Evolutionary conservation across 2,113 vertebrate species (phyloP).

Genomic region (Scomber scombrus): DNA sequence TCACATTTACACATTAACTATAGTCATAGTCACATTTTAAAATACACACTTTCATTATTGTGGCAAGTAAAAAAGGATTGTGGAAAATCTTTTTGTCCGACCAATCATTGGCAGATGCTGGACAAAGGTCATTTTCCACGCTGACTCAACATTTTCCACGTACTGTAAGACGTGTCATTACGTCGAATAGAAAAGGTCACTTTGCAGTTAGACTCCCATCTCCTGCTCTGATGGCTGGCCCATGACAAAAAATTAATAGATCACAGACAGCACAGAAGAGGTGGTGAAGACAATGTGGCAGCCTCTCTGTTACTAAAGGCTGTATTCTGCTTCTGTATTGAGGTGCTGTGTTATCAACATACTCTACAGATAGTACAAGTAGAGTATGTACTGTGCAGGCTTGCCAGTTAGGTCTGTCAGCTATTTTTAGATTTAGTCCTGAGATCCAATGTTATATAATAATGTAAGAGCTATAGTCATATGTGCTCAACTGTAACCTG

Average conservation of each 20-base stretch:
- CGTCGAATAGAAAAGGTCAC: constrained; percentile 26
- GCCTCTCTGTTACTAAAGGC: constrained; percentile 3
- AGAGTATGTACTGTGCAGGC: neutral
- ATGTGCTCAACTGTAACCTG: no score
- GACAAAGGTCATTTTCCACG: constrained; percentile 17
- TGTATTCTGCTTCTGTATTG: constrained; percentile 6
- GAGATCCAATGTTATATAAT: no score
- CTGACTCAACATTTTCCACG: constrained; percentile 5
- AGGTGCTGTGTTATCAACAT: neutral
- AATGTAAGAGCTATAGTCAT: no score
- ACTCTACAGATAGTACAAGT: neutral
- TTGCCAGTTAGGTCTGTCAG: no score
- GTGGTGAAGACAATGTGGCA: constrained; percentile 7
- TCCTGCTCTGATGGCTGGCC: neutral
- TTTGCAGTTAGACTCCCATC: constrained; percentile 8
- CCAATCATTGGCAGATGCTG: neutral
- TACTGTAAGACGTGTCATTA: neutral
- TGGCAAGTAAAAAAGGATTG: neutral
- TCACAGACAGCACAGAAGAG: constrained; percentile 27
- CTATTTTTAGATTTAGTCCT: no score
- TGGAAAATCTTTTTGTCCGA: neutral
- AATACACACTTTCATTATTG: no score
- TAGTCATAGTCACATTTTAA: no score
- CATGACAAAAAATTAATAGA: constrained; percentile 18
- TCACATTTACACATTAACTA: no score